Evolutionary conservation across 1,140 invertebrate genomes (phyloP).

Genomic region (Pectinophora gossypiella): DNA sequence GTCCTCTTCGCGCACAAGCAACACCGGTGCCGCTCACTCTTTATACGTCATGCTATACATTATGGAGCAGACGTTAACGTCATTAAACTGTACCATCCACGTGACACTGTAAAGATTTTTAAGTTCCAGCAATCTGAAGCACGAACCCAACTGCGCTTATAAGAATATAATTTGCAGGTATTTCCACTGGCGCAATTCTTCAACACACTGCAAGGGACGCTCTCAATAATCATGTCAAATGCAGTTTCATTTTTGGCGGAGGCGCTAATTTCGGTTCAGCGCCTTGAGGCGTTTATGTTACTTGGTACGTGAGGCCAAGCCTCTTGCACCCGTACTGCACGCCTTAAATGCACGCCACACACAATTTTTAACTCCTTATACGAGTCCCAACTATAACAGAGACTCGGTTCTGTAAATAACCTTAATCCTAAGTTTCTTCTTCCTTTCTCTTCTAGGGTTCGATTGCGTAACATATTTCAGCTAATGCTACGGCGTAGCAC

Average conservation of each 20-base stretch:
- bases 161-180: constrained; percentile 53
- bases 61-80: too few relatives aligned
- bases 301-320: constrained; percentile 76
- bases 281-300: constrained; percentile 80
- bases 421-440: neutral
- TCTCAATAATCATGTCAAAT: constrained; percentile 85
- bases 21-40: too few relatives aligned
- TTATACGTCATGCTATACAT: too few relatives aligned
- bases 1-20: too few relatives aligned
- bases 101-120: too few relatives aligned
- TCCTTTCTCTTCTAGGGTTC: too few relatives aligned
- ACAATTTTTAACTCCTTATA: constrained; percentile 12
- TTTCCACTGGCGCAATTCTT: constrained; percentile 74
- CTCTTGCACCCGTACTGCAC: neutral
- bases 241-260: constrained; percentile 83
- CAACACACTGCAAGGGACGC: constrained; percentile 71
- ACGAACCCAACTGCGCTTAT: too few relatives aligned
- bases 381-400: constrained; percentile 42
- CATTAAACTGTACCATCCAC: too few relatives aligned
- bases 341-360: constrained; percentile 10
- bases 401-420: constrained; percentile 33
- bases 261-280: constrained; percentile 81
- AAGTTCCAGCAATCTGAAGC: too few relatives aligned
- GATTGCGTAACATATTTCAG: too few relatives aligned
- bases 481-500: too few relatives aligned